Conservation (phyloP, 2,797 vertebrate genomes). For the Pachyuromys duprasi region DNA sequence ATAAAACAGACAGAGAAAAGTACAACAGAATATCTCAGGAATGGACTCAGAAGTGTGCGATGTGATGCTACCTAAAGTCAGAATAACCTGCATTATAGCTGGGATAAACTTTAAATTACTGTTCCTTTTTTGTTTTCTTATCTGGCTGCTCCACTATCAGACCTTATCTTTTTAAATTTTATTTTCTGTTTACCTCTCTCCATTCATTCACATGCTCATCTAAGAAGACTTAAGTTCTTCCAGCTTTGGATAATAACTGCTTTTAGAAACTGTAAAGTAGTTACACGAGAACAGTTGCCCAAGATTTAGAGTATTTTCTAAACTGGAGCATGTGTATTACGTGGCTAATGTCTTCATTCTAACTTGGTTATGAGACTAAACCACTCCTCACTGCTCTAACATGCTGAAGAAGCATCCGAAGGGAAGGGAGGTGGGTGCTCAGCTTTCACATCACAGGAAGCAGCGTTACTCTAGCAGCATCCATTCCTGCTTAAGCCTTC, state of each 20-base stretch:
- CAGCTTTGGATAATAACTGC: conserved; percentile 94
- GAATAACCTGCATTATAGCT: conserved; percentile 94
- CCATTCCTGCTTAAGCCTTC: no score
- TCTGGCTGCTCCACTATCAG: conserved; percentile 91
- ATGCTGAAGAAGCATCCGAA: no score
- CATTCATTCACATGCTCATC: conserved; percentile 93
- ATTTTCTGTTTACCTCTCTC: conserved; percentile 91
- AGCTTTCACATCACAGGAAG: no score
- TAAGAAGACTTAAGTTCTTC: conserved; percentile 95
- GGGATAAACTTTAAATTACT: conserved; percentile 96
- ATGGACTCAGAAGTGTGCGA: conserved; percentile 99
- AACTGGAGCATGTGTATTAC: background rate
- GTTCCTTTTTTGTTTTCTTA: conserved; percentile 94
- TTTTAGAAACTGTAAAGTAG: conserved; percentile 93
- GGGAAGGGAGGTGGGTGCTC: no score
- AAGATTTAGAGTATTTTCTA: conserved; percentile 89
- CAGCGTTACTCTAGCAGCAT: no score
- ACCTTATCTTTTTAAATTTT: conserved; percentile 90
- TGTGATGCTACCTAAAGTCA: conserved; percentile 93
- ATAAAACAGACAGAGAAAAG: conserved; percentile 41
- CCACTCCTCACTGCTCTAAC: no score
- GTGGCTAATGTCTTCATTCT: no score
- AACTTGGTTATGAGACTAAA: no score
- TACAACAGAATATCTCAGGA: conserved; percentile 99
- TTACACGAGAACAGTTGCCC: conserved; percentile 92